phyloP scores from a whole-genome alignment of 2,888 invertebrate genomes.

The Ptychoptera contaminata region DNA sequence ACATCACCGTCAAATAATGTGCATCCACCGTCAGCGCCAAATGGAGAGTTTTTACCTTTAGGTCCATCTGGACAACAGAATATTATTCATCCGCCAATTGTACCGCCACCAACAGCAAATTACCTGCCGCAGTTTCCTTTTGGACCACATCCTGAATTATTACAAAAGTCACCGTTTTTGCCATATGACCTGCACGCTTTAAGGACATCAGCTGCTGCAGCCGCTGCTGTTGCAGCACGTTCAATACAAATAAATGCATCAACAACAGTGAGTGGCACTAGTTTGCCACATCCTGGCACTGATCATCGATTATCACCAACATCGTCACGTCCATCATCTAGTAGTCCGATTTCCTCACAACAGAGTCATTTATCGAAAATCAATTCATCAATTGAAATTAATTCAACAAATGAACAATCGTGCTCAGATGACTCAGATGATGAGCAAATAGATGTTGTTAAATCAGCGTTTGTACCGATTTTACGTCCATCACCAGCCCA shows the following conservation, averaged over 20 bases:
- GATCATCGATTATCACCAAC: constrained; percentile 26
- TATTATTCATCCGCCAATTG: constrained; percentile 12
- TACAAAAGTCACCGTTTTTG: constrained; percentile 37
- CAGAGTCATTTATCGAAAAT: constrained; percentile 17
- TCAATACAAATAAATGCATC: constrained; percentile 13
- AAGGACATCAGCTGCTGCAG: constrained; percentile 18
- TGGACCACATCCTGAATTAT: constrained; percentile 34
- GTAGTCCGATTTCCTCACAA: constrained; percentile 19
- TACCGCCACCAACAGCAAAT: constrained; percentile 28
- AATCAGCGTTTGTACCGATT: constrained; percentile 57
- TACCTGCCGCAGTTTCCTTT: constrained; percentile 42
- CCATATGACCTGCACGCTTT: constrained; percentile 38
- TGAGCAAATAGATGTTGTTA: constrained; percentile 59
- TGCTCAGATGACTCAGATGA: constrained; percentile 52
- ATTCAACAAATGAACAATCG: constrained; percentile 34
- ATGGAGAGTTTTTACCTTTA: constrained; percentile 14
- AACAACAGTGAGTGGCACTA: constrained; percentile 20
- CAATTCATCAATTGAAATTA: constrained; percentile 19
- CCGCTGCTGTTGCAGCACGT: constrained; percentile 3
- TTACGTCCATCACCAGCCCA: constrained; percentile 18
- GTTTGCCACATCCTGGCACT: constrained; percentile 10
- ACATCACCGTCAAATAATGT: constrained; percentile 16
- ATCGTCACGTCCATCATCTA: constrained; percentile 28
- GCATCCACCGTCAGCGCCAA: constrained; percentile 12
- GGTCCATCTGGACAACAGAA: constrained; percentile 10